A percentile compares a stretch with the other conserved stretches of the same genome.
These are phyloP conservation scores for Diadema setosum DNA, from an alignment of 35 echinoderm and acorn worm genomes.

Conservation along the genomic window DNA sequence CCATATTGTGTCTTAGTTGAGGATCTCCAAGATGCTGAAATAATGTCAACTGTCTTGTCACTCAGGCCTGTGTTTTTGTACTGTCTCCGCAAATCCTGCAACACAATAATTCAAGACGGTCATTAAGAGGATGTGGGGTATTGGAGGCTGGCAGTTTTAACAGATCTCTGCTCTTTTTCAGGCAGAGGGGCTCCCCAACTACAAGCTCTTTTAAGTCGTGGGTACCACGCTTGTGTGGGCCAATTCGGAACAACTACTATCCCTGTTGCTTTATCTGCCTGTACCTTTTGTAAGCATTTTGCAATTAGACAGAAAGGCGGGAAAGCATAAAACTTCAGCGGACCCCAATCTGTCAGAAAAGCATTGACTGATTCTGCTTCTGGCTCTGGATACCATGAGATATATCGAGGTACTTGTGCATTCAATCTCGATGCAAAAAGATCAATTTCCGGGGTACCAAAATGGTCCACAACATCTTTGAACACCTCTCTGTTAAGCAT, in stretches of 20 bases:
- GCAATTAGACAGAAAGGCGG: not conserved
- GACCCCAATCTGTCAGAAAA: slow-evolving; percentile 50
- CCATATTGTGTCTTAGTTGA: slow-evolving; percentile 38
- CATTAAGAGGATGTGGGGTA: not conserved
- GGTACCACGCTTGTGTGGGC: slow-evolving; percentile 53
- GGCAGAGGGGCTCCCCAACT: slow-evolving; percentile 1
- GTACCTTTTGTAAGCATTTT: slow-evolving; percentile 60
- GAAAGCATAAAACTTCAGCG: not conserved
- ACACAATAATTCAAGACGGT: not conserved
- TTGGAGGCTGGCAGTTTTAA: not conserved
- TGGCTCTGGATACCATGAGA: slow-evolving; percentile 80
- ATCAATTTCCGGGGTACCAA: slow-evolving; percentile 57
- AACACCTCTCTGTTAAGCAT: slow-evolving; percentile 55
- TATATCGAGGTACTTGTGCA: slow-evolving; percentile 43
- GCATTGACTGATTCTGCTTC: slow-evolving; percentile 59
- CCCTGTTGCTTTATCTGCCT: slow-evolving; percentile 17
- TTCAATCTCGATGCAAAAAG: slow-evolving; percentile 76
- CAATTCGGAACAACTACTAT: slow-evolving; percentile 49
- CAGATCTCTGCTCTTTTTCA: not conserved
- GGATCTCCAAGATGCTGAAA: slow-evolving; percentile 13
- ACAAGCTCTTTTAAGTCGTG: not conserved
- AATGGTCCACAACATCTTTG: slow-evolving; percentile 10
- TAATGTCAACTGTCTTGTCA: not conserved
- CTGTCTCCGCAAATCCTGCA: slow-evolving; percentile 27
- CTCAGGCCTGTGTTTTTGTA: not conserved